Percentiles rank a stretch among this genome's conserved stretches.
Evolutionary conservation across 2,113 vertebrate genomes (phyloP).

Genomic region (Astur gentilis): DNA sequence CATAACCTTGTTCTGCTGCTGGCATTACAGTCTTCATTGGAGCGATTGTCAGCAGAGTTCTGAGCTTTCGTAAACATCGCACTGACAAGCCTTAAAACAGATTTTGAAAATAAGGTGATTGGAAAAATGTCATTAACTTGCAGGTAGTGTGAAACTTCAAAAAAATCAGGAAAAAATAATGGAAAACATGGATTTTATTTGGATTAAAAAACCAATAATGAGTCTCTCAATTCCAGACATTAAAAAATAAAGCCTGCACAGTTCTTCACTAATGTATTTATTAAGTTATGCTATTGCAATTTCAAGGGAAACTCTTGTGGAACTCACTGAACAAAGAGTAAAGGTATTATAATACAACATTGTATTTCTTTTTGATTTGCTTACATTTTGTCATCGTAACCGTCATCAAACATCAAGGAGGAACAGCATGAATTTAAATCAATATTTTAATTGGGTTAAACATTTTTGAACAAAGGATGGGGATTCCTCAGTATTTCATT

Average conservation of each 20-base stretch:
- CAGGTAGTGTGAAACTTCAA: neutral
- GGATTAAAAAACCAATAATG: neutral
- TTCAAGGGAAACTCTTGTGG: neutral
- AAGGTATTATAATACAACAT: neutral
- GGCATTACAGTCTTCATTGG: neutral
- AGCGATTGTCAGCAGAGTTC: neutral
- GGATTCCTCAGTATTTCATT: neutral
- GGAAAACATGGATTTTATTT: neutral
- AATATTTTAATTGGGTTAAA: neutral
- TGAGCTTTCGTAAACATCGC: neutral
- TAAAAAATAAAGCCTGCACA: neutral
- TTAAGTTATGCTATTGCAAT: neutral
- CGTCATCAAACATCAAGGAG: neutral
- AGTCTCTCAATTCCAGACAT: neutral
- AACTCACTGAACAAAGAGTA: neutral
- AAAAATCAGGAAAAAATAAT: neutral
- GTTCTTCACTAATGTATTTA: neutral
- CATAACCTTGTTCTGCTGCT: neutral
- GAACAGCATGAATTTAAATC: neutral
- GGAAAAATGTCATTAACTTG: neutral
- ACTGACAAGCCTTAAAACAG: neutral
- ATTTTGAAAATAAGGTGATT: neutral
- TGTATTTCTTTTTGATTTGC: neutral
- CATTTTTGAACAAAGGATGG: neutral
- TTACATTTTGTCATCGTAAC: neutral